Base-by-base conservation (phyloP, 2,888 invertebrate genomes). In the Ormyrus thymus region DNA sequence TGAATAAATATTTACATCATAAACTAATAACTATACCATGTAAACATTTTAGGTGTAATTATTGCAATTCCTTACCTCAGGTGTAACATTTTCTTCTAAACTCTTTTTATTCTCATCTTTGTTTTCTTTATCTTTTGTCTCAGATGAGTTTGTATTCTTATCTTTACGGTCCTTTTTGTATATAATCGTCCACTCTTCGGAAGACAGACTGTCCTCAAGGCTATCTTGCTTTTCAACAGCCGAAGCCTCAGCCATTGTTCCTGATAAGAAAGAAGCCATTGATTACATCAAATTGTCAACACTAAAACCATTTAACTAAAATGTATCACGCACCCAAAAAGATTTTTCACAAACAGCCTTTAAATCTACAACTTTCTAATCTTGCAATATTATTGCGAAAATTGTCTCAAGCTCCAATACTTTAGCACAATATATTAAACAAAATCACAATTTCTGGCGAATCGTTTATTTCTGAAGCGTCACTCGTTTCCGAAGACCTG, bases 101-200 rank as follows among this genome's bases (percentile, higher is more conserved):
- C 48, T 55, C 61, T 74, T 71, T 13, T 74, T 53, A n/a, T 45
- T 5, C 9, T 73, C 46, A 7, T 72, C 46, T 29, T 29, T 29
- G 29, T 29, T 29, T 15, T 65, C n/a, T 58, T 61, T 53, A 6
- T 29, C 10, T 68, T 56, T 55, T 77, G 29, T 29, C 6, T 81
- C 56, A 11, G 56, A 43, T 55, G 29, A 29, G 3, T 29, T 29
- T 29, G 7, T 1, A 76, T 56, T 13, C 9, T 68, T 65, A 10
- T 3, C 11, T 56, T 75, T 75, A 43, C 73, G 46, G 6, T 79
- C 79, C 29, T 78, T 82, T 48, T 77, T 78, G 51, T 80, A 76
- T 70, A 83, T 80, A 45, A 83, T 79, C 7, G 83, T 83, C 83
- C 83, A 83, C 10, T 81, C 83, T 11, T 81, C 81, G n/a, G 69